Evolutionary conservation across 2,113 vertebrate species (phyloP), one percentile per base, ranked within the genome.

Genomic region (Toxostoma redivivum): DNA sequence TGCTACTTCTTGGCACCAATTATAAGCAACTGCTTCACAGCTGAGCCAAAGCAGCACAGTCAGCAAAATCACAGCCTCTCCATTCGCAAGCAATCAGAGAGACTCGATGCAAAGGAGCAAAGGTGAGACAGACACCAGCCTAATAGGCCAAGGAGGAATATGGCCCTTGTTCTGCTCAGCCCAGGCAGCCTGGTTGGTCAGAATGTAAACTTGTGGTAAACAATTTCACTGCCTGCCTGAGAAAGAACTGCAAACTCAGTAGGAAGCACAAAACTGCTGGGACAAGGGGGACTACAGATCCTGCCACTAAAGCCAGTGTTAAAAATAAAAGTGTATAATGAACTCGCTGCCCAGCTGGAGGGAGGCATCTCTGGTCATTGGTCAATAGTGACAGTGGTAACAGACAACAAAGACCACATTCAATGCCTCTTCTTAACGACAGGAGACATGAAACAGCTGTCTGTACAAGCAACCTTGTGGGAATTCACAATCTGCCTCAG

Each of bases 11-110:
- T 93, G 86, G 92, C 71, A 95, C 93, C 91, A 97, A 86, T 96
- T 96, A 93, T 18, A 96, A 92, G 70, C 73, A 91, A 97, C 81
- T 91, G 94, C 94, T 93, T 95, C 88, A 81, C 81, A 95, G 94
- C 74, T 86, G 73, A 90, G 81, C 58, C 42, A 90, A 81, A 92
- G 86, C 56, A 69, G 80, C 85, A 64, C 22, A 72, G 74, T 96
- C 97, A 86, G 92, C 91, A 90, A 65, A 93, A 92, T 93, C 76
- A 81, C 53, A 57, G 61, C 61, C 69, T 89, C 94, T 81, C 56
- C 47, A 57, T 79, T 62, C 79, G 3, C 42, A 90, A 94, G 94
- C 89, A 89, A 94, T 95, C 96, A 97, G 88, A 88, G 25, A 92
- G 48, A 57, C 77, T 61, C 38, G 6, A 62, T 64, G 76, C 67